phyloP scores from a whole-genome alignment of 2,888 invertebrate genomes.

The Drosophila birchii region DNA sequence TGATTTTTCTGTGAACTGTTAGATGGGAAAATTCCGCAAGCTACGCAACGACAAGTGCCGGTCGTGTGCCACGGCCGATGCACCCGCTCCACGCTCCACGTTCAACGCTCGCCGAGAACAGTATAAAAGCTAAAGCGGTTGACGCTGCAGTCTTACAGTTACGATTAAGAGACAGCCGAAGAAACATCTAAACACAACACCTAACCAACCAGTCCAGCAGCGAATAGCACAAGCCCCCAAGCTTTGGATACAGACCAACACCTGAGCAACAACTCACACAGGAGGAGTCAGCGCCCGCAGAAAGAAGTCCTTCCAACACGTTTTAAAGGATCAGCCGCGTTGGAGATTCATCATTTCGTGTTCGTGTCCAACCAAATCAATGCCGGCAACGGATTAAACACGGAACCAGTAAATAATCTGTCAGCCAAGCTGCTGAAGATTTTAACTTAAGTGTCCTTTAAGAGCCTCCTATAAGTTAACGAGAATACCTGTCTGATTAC shows the following conservation, averaged over 20 bases:
- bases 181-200: constrained; percentile 14
- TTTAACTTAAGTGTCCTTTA: constrained; percentile 46
- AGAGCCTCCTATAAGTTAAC: not conserved
- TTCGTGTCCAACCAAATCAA: not conserved
- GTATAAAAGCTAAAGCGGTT: constrained; percentile 56
- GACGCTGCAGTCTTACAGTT: constrained; percentile 31
- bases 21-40: constrained; percentile 61
- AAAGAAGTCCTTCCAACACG: not conserved
- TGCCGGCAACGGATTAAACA: constrained; percentile 28
- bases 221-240: constrained; percentile 21
- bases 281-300: not conserved
- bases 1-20: constrained; percentile 52
- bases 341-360: constrained; percentile 42
- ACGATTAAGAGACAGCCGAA: constrained; percentile 28
- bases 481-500: constrained; percentile 10
- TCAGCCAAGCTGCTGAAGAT: constrained; percentile 65
- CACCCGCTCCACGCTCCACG: constrained; percentile 25
- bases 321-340: constrained; percentile 16
- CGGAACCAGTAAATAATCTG: constrained; percentile 61
- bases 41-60: constrained; percentile 32
- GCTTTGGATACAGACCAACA: constrained; percentile 1
- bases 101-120: constrained; percentile 18
- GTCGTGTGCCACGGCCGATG: constrained; percentile 61
- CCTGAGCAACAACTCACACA: not conserved
- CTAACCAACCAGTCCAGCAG: not conserved